Evolutionary conservation across 2,888 invertebrate genomes (phyloP).

Genomic region (Stenolophus ochropezus): DNA sequence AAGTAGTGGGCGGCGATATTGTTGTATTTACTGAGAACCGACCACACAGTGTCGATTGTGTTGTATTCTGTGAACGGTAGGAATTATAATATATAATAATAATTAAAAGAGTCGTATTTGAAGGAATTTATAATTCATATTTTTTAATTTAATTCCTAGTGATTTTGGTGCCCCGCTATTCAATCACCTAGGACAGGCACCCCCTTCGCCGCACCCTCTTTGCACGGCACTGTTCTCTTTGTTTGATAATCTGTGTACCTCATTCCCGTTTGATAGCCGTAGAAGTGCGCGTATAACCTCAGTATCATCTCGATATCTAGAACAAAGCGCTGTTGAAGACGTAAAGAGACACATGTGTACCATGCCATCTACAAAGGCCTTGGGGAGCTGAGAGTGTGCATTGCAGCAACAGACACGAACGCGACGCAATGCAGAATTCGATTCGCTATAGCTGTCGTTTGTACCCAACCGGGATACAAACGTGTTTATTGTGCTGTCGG

Average conservation of each 20-base stretch:
- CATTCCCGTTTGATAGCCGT: background rate
- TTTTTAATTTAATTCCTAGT: too few relatives aligned
- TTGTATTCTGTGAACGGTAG: too few relatives aligned
- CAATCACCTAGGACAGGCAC: too few relatives aligned
- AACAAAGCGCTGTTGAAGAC: constrained; percentile 1
- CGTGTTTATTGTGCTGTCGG: constrained; percentile 18
- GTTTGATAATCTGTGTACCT: background rate
- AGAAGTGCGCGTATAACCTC: background rate
- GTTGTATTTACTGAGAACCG: too few relatives aligned
- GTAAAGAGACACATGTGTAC: constrained; percentile 30
- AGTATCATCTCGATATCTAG: background rate
- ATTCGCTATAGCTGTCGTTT: constrained; percentile 11
- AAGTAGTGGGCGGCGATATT: too few relatives aligned
- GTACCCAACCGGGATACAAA: constrained; percentile 2
- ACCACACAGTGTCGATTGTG: too few relatives aligned
- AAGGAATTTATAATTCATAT: too few relatives aligned
- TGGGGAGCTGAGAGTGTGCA: background rate
- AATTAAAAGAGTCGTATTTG: too few relatives aligned
- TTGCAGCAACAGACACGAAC: background rate
- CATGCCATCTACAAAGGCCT: background rate
- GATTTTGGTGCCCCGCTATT: too few relatives aligned
- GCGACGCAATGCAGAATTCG: constrained; percentile 23
- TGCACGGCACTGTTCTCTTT: too few relatives aligned
- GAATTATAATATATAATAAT: too few relatives aligned
- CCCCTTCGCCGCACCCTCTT: too few relatives aligned